Base-by-base conservation (phyloP, 2,888 invertebrate genomes). In the Galeopsomyia nigrocyanea region DNA sequence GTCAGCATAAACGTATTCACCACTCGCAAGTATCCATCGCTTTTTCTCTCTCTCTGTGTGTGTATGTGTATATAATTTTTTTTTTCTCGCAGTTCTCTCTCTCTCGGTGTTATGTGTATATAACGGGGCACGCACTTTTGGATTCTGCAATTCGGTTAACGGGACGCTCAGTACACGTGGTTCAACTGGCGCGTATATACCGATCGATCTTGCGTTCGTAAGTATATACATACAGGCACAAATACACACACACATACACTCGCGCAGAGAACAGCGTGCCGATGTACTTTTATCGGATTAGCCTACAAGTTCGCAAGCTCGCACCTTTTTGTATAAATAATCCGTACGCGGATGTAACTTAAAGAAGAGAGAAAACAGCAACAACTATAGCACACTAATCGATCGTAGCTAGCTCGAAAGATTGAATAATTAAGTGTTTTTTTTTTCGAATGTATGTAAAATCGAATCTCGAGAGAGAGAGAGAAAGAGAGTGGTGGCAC, bases 71-170 rank as follows among this genome's bases (percentile, higher is more conserved):
- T 3, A n/a, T 56, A n/a, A n/a, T n/a, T 50, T 17, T 7, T 16
- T 50, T 50, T 5, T 5, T n/a, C 16, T 50, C 50, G 31, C 31
- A 31, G 3, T 14, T 19, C 14, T 53, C 21, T 39, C 39, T 64
- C 39, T 7, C 5, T 57, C 9, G 7, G 21, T 17, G 10, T 7
- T 65, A 14, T 56, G 5, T 49, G 22, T 13, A 49, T 66, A 31
- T 17, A 46, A 9, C 56, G 65, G 16, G 14, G 47, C 9, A 2
- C n/a, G 49, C 21, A 21, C 21, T 19, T 46, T 39, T 31, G 17
- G 19, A 14, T 19, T 5, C 46, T 46, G 21, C 46, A 63, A 47
- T 63, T 69, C 69, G 69, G 62, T 69, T 69, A 69, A 69, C 69
- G 69, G 69, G 39, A 69, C 55, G 17, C 19, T 13, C 16, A 47